phyloP scores from a whole-genome alignment of 1,140 invertebrate species.

The Drosophila kepulauana region DNA sequence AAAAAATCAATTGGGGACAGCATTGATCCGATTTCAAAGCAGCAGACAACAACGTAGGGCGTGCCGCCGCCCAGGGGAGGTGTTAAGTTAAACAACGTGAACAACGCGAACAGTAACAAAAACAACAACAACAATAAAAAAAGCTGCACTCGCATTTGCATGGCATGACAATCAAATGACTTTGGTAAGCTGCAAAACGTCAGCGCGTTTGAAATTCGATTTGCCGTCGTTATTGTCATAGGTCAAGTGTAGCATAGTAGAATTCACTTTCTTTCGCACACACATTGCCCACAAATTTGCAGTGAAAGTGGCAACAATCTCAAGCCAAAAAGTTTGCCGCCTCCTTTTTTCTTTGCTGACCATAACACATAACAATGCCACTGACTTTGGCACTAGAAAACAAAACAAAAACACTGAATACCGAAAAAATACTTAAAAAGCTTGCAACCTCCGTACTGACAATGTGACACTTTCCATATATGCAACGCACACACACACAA shows the following conservation, averaged over 20 bases:
- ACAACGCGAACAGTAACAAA: constrained; percentile 2
- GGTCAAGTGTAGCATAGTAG: constrained; percentile 82
- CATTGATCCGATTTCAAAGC: constrained; percentile 69
- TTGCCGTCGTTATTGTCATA: constrained; percentile 65
- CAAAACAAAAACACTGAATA: neutral
- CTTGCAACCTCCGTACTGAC: constrained; percentile 45
- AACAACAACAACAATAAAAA: neutral
- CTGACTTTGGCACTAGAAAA: constrained; percentile 24
- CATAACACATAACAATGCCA: constrained; percentile 65
- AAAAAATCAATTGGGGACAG: constrained; percentile 81
- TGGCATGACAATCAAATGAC: constrained; percentile 74
- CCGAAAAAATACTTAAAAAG: constrained; percentile 53
- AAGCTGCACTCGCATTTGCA: constrained; percentile 43
- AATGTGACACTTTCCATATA: constrained; percentile 74
- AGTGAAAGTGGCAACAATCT: constrained; percentile 66
- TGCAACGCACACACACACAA: constrained; percentile 44
- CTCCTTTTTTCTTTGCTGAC: constrained; percentile 53
- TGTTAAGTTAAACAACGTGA: constrained; percentile 3
- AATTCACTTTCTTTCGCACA: constrained; percentile 78
- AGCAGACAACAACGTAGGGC: constrained; percentile 44
- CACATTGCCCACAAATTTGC: constrained; percentile 63
- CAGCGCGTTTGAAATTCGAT: constrained; percentile 43
- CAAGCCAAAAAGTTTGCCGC: constrained; percentile 21
- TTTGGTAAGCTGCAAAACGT: constrained; percentile 59
- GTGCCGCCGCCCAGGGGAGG: constrained; percentile 11